Evolutionary conservation across 2,888 invertebrate genomes (phyloP).

Genomic region (Eudasyphora cyanicolor): DNA sequence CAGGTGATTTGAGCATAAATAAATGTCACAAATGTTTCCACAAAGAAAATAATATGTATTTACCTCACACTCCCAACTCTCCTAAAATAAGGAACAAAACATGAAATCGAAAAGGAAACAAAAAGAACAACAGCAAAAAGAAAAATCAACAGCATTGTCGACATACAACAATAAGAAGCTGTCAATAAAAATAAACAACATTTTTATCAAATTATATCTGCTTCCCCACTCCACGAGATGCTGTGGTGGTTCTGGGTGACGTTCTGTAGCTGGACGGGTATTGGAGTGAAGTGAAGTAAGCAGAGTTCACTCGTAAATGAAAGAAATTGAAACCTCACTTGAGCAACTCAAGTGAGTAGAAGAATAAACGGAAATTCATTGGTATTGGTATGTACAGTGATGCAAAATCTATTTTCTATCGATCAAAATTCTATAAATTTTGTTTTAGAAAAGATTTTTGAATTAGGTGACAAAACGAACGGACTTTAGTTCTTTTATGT

Average conservation of each 20-base stretch:
- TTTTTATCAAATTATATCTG: conserved; percentile 38
- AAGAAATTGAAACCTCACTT: conserved; percentile 65
- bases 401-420: too few relatives aligned
- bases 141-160: background rate
- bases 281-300: conserved; percentile 6
- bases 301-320: conserved; percentile 54
- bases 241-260: conserved; percentile 16
- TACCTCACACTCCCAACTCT: background rate
- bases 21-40: conserved; percentile 4
- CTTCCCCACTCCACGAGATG: background rate
- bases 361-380: too few relatives aligned
- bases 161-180: conserved; percentile 45
- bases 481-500: too few relatives aligned
- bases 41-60: background rate
- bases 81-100: too few relatives aligned
- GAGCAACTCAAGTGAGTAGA: conserved; percentile 61
- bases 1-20: background rate
- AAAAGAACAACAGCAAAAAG: background rate
- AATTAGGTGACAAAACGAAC: too few relatives aligned
- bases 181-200: conserved; percentile 62
- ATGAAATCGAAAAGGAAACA: background rate
- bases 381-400: too few relatives aligned
- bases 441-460: too few relatives aligned
- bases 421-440: too few relatives aligned
- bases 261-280: conserved; percentile 19